These are phyloP conservation scores for Gasterosteus aculeatus DNA, from an alignment of 2,113 vertebrate species.

Conservation along the genomic window DNA sequence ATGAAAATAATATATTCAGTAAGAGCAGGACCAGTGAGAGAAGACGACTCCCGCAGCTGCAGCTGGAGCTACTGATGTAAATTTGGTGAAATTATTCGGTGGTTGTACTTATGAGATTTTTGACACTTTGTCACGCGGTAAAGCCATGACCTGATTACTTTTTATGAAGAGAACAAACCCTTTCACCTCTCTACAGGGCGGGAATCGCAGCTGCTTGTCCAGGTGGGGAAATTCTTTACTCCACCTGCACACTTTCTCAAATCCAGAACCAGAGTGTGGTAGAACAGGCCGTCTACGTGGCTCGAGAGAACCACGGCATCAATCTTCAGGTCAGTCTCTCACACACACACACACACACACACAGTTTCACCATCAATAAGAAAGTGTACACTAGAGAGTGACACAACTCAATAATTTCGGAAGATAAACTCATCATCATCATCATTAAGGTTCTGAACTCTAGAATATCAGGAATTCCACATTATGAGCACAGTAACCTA, in stretches of 20 bases:
- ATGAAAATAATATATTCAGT: slow-evolving; percentile 94
- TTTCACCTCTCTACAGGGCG: slow-evolving; percentile 75
- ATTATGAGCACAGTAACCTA: neutral
- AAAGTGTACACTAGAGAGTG: neutral
- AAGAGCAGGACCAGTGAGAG: slow-evolving; percentile 86
- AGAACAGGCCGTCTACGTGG: slow-evolving; percentile 82
- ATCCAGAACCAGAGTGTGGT: slow-evolving; percentile 92
- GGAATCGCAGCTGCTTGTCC: slow-evolving; percentile 85
- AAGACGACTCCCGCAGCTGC: slow-evolving; percentile 87
- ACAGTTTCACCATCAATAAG: neutral
- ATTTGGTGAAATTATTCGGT: slow-evolving; percentile 53
- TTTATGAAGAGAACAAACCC: neutral
- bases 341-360: neutral
- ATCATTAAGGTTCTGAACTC: neutral
- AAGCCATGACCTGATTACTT: neutral
- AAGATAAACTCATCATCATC: neutral
- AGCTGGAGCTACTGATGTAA: slow-evolving; percentile 91
- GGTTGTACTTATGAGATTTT: neutral
- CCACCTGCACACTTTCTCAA: slow-evolving; percentile 91
- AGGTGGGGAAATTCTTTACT: slow-evolving; percentile 89
- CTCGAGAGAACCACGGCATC: slow-evolving; percentile 82
- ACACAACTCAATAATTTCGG: no score
- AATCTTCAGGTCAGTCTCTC: slow-evolving; percentile 62
- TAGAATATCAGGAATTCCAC: neutral
- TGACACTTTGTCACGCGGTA: neutral